These are phyloP conservation scores for Erebia palarica DNA, from an alignment of 2,888 invertebrate species.

Conservation along the genomic window DNA sequence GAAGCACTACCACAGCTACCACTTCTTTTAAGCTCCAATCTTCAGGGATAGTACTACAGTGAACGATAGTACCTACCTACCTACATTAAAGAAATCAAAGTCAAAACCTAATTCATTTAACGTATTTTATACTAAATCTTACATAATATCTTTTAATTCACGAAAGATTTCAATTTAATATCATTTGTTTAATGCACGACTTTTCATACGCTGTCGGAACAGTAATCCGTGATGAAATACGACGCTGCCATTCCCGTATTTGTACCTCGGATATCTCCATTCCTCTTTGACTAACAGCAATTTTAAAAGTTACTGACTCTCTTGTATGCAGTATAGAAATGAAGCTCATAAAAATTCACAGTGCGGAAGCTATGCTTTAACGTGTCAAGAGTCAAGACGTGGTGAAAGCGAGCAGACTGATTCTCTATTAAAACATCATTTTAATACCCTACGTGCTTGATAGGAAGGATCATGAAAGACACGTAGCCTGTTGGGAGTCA, in stretches of 20 bases:
- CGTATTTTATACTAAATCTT: too few species aligned
- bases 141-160: background rate
- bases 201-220: constrained; percentile 63
- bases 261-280: constrained; percentile 78
- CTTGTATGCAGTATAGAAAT: constrained; percentile 66
- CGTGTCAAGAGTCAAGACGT: constrained; percentile 54
- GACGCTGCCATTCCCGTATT: constrained; percentile 72
- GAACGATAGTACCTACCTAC: too few species aligned
- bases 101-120: too few species aligned
- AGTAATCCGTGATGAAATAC: constrained; percentile 78
- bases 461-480: background rate
- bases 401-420: constrained; percentile 45
- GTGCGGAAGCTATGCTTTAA: constrained; percentile 62
- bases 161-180: constrained; percentile 7
- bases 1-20: too few species aligned
- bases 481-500: constrained; percentile 7
- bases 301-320: constrained; percentile 72
- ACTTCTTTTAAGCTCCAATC: too few species aligned
- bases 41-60: too few species aligned
- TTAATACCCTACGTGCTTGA: constrained; percentile 10
- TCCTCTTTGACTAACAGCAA: constrained; percentile 77
- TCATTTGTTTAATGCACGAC: constrained; percentile 10
- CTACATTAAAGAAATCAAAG: too few species aligned
- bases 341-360: constrained; percentile 77
- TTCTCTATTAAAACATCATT: constrained; percentile 6